These are phyloP conservation scores for Copidosoma floridanum DNA, from an alignment of 1,140 invertebrate genomes.

Conservation along the genomic window DNA sequence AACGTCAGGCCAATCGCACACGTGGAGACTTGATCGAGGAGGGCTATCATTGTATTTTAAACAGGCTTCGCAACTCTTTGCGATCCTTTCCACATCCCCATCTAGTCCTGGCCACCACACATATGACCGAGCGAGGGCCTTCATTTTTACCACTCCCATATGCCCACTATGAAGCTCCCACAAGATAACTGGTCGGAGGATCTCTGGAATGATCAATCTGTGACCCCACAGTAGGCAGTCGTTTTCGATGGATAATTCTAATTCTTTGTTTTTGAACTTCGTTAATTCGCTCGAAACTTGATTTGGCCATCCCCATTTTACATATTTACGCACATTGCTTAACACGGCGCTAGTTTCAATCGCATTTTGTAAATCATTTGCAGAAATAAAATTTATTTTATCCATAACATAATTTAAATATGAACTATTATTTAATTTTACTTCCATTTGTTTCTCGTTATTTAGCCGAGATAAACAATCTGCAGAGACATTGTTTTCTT, in stretches of 20 bases:
- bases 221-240: conserved; percentile 37
- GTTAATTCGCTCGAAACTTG: neutral
- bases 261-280: neutral
- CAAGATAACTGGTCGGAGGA: conserved; percentile 25
- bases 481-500: neutral
- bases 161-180: conserved; percentile 38
- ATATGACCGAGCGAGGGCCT: no score
- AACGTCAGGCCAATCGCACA: no score
- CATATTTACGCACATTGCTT: neutral
- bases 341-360: neutral
- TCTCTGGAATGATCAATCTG: conserved; percentile 31
- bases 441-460: neutral
- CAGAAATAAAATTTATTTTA: neutral
- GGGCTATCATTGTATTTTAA: neutral
- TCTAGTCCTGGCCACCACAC: no score
- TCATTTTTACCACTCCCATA: conserved; percentile 32
- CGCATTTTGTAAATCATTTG: neutral
- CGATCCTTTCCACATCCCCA: neutral
- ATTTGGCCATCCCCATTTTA: neutral
- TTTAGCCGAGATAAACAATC: conserved; percentile 9
- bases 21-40: neutral
- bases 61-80: neutral
- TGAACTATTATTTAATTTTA: neutral
- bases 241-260: conserved; percentile 24
- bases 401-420: neutral